Conservation (phyloP, 2,113 vertebrate species). For the Seriola quinqueradiata region DNA sequence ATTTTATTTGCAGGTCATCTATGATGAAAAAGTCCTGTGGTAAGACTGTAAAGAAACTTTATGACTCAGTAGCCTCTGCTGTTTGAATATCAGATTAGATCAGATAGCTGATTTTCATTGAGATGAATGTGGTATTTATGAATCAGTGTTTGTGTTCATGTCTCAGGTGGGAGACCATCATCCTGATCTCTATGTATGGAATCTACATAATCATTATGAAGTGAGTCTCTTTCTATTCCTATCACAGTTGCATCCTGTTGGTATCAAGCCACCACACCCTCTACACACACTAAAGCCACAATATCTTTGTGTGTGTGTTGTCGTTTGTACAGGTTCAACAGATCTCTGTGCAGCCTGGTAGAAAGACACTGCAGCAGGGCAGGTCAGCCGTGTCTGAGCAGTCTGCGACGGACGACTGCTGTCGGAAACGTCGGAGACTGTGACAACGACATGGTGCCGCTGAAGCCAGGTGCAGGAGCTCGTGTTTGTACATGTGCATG, state of each 20-base stretch:
- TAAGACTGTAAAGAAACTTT: slow-evolving; percentile 58
- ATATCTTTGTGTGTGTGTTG: background rate
- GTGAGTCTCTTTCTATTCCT: slow-evolving; percentile 65
- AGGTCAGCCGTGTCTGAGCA: slow-evolving; percentile 74
- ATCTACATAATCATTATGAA: slow-evolving; percentile 88
- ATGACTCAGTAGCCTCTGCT: background rate
- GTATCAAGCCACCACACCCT: background rate
- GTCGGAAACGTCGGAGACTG: slow-evolving; percentile 75
- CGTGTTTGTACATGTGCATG: slow-evolving; percentile 10
- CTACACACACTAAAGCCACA: background rate
- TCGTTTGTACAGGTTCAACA: slow-evolving; percentile 81
- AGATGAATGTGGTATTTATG: background rate
- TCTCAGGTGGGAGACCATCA: slow-evolving; percentile 86
- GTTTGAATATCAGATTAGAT: background rate
- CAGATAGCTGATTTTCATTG: background rate
- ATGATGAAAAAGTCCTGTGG: slow-evolving; percentile 86
- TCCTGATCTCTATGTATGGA: slow-evolving; percentile 85
- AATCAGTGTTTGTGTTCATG: slow-evolving; percentile 1
- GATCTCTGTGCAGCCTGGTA: slow-evolving; percentile 78
- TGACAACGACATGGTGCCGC: slow-evolving; percentile 82
- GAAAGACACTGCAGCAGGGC: slow-evolving; percentile 76
- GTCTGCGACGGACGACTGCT: slow-evolving; percentile 71
- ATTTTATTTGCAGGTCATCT: slow-evolving; percentile 82
- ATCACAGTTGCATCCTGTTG: background rate
- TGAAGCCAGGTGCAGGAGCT: slow-evolving; percentile 81